Conservation (phyloP, 2,797 vertebrate genomes). For the Pachyuromys duprasi region DNA sequence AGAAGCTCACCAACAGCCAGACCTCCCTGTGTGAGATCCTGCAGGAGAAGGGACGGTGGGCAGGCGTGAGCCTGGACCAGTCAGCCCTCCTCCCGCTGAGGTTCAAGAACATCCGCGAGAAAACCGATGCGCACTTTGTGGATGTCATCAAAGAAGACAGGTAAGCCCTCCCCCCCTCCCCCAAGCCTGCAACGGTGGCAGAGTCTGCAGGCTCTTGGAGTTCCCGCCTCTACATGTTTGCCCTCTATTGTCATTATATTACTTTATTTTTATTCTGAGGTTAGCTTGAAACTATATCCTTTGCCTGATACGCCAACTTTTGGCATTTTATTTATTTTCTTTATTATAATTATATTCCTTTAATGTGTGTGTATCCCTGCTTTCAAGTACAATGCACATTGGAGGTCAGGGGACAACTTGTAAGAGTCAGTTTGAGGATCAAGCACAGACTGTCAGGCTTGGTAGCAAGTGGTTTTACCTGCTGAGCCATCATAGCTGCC, state of each 20-base stretch:
- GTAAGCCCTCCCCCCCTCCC: conserved; percentile 88
- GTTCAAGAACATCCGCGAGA: conserved; percentile 95
- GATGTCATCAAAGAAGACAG: conserved; percentile 99
- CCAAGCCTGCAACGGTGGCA: accelerated
- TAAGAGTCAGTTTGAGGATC: neutral
- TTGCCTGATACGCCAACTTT: neutral
- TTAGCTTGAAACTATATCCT: conserved; percentile 14
- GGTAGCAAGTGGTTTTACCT: neutral
- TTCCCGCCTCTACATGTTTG: neutral
- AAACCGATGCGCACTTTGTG: conserved; percentile 97
- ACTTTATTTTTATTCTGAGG: conserved; percentile 17
- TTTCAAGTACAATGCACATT: neutral
- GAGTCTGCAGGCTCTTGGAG: neutral
- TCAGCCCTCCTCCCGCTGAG: conserved; percentile 95
- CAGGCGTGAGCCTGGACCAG: conserved; percentile 93
- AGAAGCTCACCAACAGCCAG: conserved; percentile 94
- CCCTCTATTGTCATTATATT: neutral
- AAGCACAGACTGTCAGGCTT: neutral
- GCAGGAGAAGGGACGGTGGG: conserved; percentile 94
- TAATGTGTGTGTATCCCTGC: neutral
- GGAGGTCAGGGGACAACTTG: neutral
- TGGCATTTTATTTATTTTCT: neutral
- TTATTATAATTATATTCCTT: neutral
- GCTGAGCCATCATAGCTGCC: neutral
- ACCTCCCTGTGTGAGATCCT: conserved; percentile 96